A percentile compares a stretch with the other conserved stretches of the same genome.
These are phyloP conservation scores for Gopherus evgoodei DNA, from an alignment of 2,113 vertebrate species.

Conservation along the genomic window DNA sequence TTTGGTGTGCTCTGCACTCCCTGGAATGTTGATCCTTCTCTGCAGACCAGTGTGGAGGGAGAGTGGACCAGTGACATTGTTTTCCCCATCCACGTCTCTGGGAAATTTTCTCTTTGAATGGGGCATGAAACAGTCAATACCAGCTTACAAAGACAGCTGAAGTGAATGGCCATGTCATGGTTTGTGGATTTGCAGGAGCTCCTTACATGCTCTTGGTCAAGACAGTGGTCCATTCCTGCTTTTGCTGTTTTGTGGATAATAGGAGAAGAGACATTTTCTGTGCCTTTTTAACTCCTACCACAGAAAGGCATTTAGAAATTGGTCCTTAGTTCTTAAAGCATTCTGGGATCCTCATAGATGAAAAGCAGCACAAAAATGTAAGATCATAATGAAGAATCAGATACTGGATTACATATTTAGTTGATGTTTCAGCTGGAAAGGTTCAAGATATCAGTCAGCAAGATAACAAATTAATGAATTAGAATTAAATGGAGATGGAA, in stretches of 20 bases:
- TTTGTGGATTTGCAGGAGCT: not conserved
- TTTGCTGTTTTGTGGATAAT: not conserved
- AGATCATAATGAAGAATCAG: not conserved
- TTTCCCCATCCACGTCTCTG: not conserved
- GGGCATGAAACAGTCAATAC: not conserved
- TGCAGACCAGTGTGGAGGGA: not conserved
- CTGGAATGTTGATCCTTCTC: not conserved
- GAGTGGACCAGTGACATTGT: not conserved
- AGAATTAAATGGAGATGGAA: not conserved
- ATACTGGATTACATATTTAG: not conserved
- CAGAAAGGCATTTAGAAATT: not conserved
- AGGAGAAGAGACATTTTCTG: not conserved
- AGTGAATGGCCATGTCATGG: not conserved
- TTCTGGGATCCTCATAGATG: not conserved
- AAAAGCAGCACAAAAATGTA: not conserved
- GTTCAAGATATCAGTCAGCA: not conserved
- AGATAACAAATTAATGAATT: not conserved
- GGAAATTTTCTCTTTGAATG: not conserved
- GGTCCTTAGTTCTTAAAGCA: not conserved
- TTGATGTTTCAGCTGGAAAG: not conserved
- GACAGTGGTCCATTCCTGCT: not conserved
- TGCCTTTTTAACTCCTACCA: fast-evolving
- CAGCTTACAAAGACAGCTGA: not conserved
- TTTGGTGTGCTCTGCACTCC: not conserved
- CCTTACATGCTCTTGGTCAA: not conserved